A percentile compares a stretch with the other conserved stretches of the same genome.
Conservation (phyloP, 1,140 invertebrate genomes). For the Drosophila tani region DNA sequence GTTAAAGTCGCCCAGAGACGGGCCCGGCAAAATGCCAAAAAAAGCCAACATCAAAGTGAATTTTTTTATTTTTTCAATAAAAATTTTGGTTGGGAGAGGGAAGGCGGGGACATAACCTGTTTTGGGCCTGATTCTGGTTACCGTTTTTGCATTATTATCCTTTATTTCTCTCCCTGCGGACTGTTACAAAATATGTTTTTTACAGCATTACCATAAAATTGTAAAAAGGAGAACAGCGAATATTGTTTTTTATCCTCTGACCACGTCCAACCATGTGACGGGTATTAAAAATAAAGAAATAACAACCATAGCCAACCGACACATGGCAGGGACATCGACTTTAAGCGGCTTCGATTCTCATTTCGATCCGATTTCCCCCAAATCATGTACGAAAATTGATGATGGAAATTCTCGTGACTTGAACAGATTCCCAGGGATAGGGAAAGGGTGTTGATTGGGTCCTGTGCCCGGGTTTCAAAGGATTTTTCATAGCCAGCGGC, state of each 20-base stretch:
- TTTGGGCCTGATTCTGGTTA: constrained; percentile 36
- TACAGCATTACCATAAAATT: constrained; percentile 81
- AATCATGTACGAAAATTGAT: constrained; percentile 83
- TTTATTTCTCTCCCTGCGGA: constrained; percentile 55
- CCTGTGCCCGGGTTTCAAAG: constrained; percentile 63
- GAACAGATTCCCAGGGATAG: constrained; percentile 26
- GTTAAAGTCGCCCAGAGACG: constrained; percentile 31
- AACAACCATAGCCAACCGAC: constrained; percentile 30
- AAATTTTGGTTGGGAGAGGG: constrained; percentile 45
- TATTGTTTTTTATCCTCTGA: constrained; percentile 53
- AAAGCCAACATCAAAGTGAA: constrained; percentile 70
- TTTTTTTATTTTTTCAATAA: constrained; percentile 65
- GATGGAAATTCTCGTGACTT: constrained; percentile 70
- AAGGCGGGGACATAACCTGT: constrained; percentile 19
- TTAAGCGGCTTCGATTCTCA: constrained; percentile 71
- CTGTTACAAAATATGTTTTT: constrained; percentile 81
- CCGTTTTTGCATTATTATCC: constrained; percentile 69
- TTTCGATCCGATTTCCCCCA: constrained; percentile 67
- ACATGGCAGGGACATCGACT: constrained; percentile 61
- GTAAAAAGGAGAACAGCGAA: constrained; percentile 46
- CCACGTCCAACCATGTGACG: constrained; percentile 78
- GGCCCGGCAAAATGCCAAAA: constrained; percentile 46
- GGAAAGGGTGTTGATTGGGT: constrained; percentile 63
- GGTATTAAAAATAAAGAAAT: constrained; percentile 67
- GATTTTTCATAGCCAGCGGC: constrained; percentile 77